Evolutionary conservation across 2,797 vertebrate species (phyloP).

Genomic region (Eptatretus atami): DNA sequence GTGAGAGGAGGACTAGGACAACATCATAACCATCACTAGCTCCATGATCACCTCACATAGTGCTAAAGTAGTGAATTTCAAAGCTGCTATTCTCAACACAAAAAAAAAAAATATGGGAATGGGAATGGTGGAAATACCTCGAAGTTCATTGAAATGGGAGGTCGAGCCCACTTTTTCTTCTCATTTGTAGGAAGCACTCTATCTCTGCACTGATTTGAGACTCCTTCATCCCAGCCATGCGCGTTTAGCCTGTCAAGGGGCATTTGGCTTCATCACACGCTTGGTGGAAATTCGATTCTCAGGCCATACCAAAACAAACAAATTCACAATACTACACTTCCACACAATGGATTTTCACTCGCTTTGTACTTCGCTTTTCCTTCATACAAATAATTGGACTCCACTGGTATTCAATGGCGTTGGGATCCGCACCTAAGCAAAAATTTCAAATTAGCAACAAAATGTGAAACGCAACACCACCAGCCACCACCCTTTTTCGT

Average conservation of each 20-base stretch:
- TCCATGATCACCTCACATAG: no score
- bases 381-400: constrained; percentile 98
- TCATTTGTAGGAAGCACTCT: constrained; percentile 82
- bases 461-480: background rate
- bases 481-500: background rate
- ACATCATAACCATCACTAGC: no score
- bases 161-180: constrained; percentile 97
- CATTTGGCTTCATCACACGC: no score
- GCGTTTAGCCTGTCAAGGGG: constrained; percentile 44
- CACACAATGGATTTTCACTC: constrained; percentile 97
- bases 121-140: constrained; percentile 25
- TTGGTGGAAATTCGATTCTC: no score
- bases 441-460: no score
- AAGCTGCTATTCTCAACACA: no score
- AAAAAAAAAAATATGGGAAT: no score
- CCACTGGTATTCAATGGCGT: constrained; percentile 90
- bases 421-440: constrained; percentile 57
- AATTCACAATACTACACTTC: constrained; percentile 41
- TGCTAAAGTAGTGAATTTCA: no score
- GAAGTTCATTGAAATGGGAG: constrained; percentile 98
- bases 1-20: no score
- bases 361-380: constrained; percentile 97
- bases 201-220: constrained; percentile 96
- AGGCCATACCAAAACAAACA: no score
- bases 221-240: constrained; percentile 98